A percentile compares a stretch with the other conserved stretches of the same genome.
These are phyloP conservation scores for Alligator sinensis DNA, from an alignment of 2,113 vertebrate species.

Conservation along the genomic window DNA sequence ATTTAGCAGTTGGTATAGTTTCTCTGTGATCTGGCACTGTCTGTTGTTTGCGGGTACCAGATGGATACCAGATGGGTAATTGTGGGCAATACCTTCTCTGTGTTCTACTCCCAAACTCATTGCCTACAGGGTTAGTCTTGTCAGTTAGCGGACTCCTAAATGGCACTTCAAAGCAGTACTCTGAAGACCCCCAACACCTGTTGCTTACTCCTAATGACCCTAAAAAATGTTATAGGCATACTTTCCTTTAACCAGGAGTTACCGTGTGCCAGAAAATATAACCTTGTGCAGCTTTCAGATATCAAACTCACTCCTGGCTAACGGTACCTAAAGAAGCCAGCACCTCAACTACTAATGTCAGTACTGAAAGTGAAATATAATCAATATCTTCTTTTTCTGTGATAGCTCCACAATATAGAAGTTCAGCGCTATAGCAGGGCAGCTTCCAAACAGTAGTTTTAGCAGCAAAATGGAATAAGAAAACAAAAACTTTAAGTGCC, in stretches of 20 bases:
- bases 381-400: slow-evolving; percentile 56
- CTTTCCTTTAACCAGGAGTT: slow-evolving; percentile 71
- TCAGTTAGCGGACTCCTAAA: slow-evolving; percentile 73
- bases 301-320: slow-evolving; percentile 67
- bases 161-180: slow-evolving; percentile 79
- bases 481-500: slow-evolving; percentile 7
- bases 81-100: slow-evolving; percentile 75
- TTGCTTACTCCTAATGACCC: slow-evolving; percentile 74
- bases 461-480: slow-evolving; percentile 25
- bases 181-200: slow-evolving; percentile 78
- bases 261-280: slow-evolving; percentile 56
- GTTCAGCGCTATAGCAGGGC: slow-evolving; percentile 41
- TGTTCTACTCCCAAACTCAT: slow-evolving; percentile 67
- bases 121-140: slow-evolving; percentile 76
- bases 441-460: slow-evolving; percentile 53
- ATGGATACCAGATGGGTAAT: slow-evolving; percentile 86
- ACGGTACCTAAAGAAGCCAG: slow-evolving; percentile 66
- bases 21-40: slow-evolving; percentile 81
- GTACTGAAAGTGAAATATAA: slow-evolving; percentile 62
- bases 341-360: slow-evolving; percentile 43
- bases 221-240: slow-evolving; percentile 58
- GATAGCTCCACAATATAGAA: slow-evolving; percentile 14
- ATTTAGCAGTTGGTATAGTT: slow-evolving; percentile 77
- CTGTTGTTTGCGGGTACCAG: slow-evolving; percentile 80
- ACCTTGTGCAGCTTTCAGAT: slow-evolving; percentile 39